Evolutionary conservation across 2,888 invertebrate genomes (phyloP), one percentile per base, ranked within the genome.

Genomic region (Pheosia tremula): DNA sequence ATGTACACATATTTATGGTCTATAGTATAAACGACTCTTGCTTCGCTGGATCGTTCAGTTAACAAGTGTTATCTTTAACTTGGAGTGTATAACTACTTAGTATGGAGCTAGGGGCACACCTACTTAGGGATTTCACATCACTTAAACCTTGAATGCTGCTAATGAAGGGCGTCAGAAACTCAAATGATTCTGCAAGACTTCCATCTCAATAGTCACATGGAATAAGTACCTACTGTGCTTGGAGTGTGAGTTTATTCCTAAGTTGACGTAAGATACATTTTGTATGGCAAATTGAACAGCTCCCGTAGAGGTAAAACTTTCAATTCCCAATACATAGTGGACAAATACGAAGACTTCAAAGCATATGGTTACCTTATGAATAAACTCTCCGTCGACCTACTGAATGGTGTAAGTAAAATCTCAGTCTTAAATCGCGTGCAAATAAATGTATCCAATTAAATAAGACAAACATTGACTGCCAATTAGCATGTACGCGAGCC

Each of bases 401-500:
- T 24, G 24, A 24, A 24, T 24, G 24, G 24, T 24, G 24, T 41
- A n/a, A 9, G 47, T 47, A 47, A n/a, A 50, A 50, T 50, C 9
- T 4, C 50, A 38, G 55, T 13, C 11, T n/a, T 55, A 13, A 55
- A 56, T 36, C 36, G 5, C 56, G 50, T 57, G 66, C 54, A 76
- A 76, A 67, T 56, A 66, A 56, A 66, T 58, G 68, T 72, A 66
- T 64, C 47, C 65, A 65, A 68, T 71, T 72, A 72, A 66, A 67
- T 65, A 66, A 71, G 65, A 58, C 54, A 66, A 67, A 61, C 59
- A 67, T 61, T 66, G 62, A 59, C 63, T 64, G 61, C 39, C 63
- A 60, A 69, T 77, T 68, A 78, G 72, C 69, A 64, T 67, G 49
- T 67, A 61, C 64, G 60, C 67, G 62, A 60, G 61, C 72, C 91